Evolutionary conservation across 2,113 vertebrate genomes (phyloP).

Genomic region (Pluvianellus socialis): DNA sequence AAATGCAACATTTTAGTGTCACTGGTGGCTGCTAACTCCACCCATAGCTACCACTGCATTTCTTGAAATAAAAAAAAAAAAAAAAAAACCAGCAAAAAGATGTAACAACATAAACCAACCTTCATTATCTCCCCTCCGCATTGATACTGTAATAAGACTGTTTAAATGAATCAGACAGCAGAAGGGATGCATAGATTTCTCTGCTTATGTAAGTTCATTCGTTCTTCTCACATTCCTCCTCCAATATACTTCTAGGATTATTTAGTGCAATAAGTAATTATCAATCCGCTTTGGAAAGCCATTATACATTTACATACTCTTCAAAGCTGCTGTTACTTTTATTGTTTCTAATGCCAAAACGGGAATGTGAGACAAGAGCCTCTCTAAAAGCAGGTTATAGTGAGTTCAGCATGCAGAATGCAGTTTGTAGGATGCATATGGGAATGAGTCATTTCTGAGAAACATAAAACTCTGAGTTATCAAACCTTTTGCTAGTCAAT

Average conservation of each 20-base stretch:
- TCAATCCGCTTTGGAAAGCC: constrained; percentile 41
- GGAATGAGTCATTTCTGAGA: constrained; percentile 61
- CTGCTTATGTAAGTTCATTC: constrained; percentile 32
- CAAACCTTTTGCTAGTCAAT: constrained; percentile 26
- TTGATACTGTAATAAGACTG: constrained; percentile 48
- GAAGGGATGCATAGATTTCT: constrained; percentile 53
- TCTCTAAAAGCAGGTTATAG: constrained; percentile 49
- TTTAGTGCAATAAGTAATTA: constrained; percentile 56
- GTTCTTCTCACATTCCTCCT: constrained; percentile 28
- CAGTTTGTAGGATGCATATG: constrained; percentile 48
- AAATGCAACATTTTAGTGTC: neutral
- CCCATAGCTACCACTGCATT: neutral
- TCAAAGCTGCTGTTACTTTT: constrained; percentile 30
- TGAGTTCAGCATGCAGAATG: constrained; percentile 37
- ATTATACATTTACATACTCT: constrained; percentile 23
- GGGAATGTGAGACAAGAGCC: constrained; percentile 41
- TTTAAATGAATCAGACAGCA: constrained; percentile 60
- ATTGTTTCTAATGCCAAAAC: constrained; percentile 53
- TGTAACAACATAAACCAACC: constrained; percentile 24
- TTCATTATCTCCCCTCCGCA: constrained; percentile 49
- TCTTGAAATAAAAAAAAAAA: constrained; percentile 35
- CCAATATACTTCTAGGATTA: neutral
- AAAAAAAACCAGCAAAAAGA: neutral
- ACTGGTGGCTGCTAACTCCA: neutral
- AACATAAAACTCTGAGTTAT: constrained; percentile 46